Percentiles rank a stretch among this genome's conserved stretches.
phyloP scores from a whole-genome alignment of 2,113 vertebrate genomes.

The Lates calcarifer region DNA sequence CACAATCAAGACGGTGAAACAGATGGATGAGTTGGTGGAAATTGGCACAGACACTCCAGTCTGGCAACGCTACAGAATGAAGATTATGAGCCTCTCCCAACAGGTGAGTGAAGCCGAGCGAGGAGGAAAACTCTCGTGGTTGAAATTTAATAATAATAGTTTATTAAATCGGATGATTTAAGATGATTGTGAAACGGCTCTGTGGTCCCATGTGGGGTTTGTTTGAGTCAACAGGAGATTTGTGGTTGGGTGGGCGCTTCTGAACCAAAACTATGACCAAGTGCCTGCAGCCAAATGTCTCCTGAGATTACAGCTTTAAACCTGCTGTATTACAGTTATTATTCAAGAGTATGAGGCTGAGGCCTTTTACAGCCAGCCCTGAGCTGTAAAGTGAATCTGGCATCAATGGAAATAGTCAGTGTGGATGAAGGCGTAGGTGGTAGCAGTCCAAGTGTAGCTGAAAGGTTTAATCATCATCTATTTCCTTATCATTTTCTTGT shows the following conservation, averaged over 20 bases:
- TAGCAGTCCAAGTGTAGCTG: background rate
- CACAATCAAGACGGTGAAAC: constrained; percentile 96
- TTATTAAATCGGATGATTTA: no score
- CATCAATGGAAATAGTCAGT: background rate
- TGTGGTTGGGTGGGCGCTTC: background rate
- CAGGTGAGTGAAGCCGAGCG: constrained; percentile 84
- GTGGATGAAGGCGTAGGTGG: background rate
- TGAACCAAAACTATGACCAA: background rate
- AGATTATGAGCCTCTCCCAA: constrained; percentile 89
- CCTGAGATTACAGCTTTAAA: background rate
- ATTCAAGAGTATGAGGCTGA: background rate
- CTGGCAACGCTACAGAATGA: constrained; percentile 94
- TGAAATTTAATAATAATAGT: no score
- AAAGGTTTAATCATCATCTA: constrained; percentile 13
- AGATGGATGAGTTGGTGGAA: constrained; percentile 94
- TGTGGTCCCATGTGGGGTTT: background rate
- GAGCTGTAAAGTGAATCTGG: background rate
- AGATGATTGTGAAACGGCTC: background rate
- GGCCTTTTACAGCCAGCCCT: background rate
- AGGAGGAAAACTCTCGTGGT: background rate
- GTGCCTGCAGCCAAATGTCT: background rate
- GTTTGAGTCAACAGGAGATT: background rate
- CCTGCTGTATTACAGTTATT: background rate
- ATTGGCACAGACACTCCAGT: constrained; percentile 90
- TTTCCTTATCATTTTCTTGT: background rate